phyloP scores from a whole-genome alignment of 2,888 invertebrate genomes.

The Acleris emargana region DNA sequence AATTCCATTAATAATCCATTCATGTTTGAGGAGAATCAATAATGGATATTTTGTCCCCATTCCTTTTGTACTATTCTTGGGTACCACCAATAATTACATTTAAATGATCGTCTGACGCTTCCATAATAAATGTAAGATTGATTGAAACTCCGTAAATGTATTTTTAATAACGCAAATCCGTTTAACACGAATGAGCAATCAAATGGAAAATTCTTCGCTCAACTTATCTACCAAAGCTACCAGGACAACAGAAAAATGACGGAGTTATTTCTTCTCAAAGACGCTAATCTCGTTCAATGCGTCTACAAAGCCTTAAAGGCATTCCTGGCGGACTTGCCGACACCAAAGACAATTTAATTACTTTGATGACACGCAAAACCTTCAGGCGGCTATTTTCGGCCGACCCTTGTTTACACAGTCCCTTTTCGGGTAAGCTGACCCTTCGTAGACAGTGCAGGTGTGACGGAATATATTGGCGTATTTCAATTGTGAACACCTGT shows the following conservation, averaged over 20 bases:
- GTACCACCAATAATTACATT: background rate
- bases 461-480: constrained; percentile 43
- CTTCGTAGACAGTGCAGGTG: constrained; percentile 42
- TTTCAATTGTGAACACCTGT: constrained; percentile 47
- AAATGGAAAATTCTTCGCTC: background rate
- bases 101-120: background rate
- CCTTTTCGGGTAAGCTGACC: constrained; percentile 43
- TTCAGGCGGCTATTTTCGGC: constrained; percentile 44
- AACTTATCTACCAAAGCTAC: constrained; percentile 10
- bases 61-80: background rate
- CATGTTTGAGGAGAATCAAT: background rate
- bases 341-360: constrained; percentile 47
- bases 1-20: no score
- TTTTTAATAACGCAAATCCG: background rate
- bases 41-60: background rate
- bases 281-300: constrained; percentile 25
- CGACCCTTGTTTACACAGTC: constrained; percentile 41
- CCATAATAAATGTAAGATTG: background rate
- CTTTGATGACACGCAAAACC: constrained; percentile 46
- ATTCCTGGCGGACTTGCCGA: constrained; percentile 21
- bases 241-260: constrained; percentile 18
- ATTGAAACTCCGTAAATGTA: background rate
- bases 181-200: constrained; percentile 3
- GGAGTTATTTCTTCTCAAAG: constrained; percentile 21
- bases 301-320: constrained; percentile 28